Conservation (phyloP, 2,797 vertebrate genomes). For the Malacoctenus gilli region DNA sequence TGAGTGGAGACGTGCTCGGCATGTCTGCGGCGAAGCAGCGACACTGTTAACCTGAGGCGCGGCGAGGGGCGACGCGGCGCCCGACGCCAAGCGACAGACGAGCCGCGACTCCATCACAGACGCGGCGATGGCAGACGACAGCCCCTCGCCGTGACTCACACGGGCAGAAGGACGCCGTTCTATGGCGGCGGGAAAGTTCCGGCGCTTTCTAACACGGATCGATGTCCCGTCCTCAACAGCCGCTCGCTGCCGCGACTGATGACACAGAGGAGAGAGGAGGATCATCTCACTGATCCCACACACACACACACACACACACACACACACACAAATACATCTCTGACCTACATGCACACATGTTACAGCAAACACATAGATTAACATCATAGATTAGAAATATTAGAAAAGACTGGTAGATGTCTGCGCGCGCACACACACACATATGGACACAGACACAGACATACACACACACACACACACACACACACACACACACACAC, state of each 20-base stretch:
- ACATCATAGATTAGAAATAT: slow-evolving; percentile 26
- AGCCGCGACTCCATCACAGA: slow-evolving; percentile 12
- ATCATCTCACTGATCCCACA: neutral
- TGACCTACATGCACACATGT: slow-evolving; percentile 55
- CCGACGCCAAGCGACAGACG: slow-evolving; percentile 19
- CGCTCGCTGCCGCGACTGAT: too few relatives aligned
- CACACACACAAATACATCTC: slow-evolving; percentile 21
- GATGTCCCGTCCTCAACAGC: too few relatives aligned
- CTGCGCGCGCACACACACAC: neutral
- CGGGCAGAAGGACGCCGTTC: neutral
- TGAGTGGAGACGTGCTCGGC: slow-evolving; percentile 45
- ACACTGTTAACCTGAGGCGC: slow-evolving; percentile 16
- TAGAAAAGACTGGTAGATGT: neutral
- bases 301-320: slow-evolving; percentile 6
- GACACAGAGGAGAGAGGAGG: too few relatives aligned
- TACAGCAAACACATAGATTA: slow-evolving; percentile 37
- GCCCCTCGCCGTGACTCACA: neutral
- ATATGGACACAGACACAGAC: neutral
- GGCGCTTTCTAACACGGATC: too few relatives aligned
- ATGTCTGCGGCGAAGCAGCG: slow-evolving; percentile 6
- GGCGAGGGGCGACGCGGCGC: slow-evolving; percentile 1
- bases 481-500: neutral
- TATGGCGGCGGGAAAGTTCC: too few relatives aligned
- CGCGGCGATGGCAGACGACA: neutral
- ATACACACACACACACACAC: slow-evolving; percentile 12